Evolutionary conservation across 1,140 invertebrate genomes (phyloP).

Genomic region (Hylaeus volcanicus): DNA sequence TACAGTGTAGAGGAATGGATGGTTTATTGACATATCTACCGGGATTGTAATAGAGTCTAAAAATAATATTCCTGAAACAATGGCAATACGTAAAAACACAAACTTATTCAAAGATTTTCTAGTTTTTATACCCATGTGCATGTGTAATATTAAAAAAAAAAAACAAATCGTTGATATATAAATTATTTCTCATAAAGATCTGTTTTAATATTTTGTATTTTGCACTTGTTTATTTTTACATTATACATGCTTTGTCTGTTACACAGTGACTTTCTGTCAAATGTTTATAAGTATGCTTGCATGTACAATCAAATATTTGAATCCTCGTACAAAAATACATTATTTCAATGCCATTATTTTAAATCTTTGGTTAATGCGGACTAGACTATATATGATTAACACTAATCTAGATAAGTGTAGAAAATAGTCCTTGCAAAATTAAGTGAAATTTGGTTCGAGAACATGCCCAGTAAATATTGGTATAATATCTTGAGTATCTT

Average conservation of each 20-base stretch:
- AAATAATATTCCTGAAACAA: too few relatives aligned
- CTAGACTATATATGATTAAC: not conserved
- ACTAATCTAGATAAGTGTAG: not conserved
- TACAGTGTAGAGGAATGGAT: too few relatives aligned
- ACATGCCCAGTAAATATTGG: conserved; percentile 48
- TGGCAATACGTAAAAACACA: too few relatives aligned
- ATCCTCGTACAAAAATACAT: not conserved
- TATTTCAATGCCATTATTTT: not conserved
- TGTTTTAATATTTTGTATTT: too few relatives aligned
- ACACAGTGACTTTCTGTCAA: not conserved
- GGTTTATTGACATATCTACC: too few relatives aligned
- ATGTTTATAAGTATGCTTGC: not conserved
- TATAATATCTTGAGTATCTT: not conserved
- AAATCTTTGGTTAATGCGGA: conserved; percentile 3
- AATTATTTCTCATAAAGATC: too few relatives aligned
- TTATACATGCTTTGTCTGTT: not conserved
- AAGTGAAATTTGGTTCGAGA: conserved; percentile 14
- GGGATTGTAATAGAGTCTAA: too few relatives aligned
- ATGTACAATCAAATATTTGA: not conserved
- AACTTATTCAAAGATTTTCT: too few relatives aligned
- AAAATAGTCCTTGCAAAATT: not conserved
- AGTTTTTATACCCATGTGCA: too few relatives aligned
- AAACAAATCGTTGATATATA: too few relatives aligned
- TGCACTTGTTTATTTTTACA: not conserved
- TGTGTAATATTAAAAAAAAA: too few relatives aligned